phyloP scores from a whole-genome alignment of 2,797 vertebrate genomes.

The Cynodonichthys magdalenae region DNA sequence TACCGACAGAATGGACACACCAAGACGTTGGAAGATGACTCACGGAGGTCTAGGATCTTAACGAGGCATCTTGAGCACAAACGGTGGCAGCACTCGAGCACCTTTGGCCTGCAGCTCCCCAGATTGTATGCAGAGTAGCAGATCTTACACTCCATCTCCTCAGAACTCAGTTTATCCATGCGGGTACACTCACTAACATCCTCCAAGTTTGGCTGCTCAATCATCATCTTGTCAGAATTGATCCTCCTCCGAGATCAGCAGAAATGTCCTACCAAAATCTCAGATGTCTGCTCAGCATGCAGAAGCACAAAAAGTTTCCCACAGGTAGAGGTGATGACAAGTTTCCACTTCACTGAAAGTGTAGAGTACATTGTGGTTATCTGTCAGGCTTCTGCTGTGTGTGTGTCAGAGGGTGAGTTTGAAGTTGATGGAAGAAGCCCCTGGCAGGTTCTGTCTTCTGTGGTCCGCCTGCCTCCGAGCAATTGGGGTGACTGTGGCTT shows the following conservation, averaged over 20 bases:
- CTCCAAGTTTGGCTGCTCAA: constrained; percentile 42
- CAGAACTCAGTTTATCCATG: constrained; percentile 68
- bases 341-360: constrained; percentile 39
- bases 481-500: constrained; percentile 57
- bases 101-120: constrained; percentile 85
- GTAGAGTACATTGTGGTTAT: constrained; percentile 44
- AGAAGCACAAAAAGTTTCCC: constrained; percentile 30
- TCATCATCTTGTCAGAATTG: constrained; percentile 21
- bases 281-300: constrained; percentile 22
- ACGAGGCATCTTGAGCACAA: constrained; percentile 93
- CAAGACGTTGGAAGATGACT: constrained; percentile 84
- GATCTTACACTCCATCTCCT: constrained; percentile 97
- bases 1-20: constrained; percentile 95
- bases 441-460: constrained; percentile 39
- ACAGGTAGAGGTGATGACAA: constrained; percentile 14
- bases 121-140: constrained; percentile 92
- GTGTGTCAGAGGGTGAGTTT: constrained; percentile 21
- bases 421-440: constrained; percentile 32
- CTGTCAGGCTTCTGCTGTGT: constrained; percentile 18
- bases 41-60: constrained; percentile 91
- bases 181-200: constrained; percentile 15
- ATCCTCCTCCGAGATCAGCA: constrained; percentile 15
- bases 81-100: constrained; percentile 92
- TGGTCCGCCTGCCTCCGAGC: constrained; percentile 22
- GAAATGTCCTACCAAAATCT: constrained; percentile 9